Percentiles rank a stretch among this genome's conserved stretches.
Conservation (phyloP, 2,888 invertebrate genomes). For the Saturnia japonica region DNA sequence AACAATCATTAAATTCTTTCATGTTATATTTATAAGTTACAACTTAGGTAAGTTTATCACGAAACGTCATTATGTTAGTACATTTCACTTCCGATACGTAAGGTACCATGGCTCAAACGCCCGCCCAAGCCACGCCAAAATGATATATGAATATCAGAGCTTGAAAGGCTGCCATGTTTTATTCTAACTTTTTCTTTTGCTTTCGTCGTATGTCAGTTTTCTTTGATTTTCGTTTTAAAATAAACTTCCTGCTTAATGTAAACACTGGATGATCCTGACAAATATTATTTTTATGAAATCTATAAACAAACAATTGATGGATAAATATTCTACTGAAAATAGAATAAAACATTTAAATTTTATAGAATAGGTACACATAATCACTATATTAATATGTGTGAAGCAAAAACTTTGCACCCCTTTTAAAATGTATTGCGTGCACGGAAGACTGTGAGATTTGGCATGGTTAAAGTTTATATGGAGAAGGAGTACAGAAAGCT, state of each 20-base stretch:
- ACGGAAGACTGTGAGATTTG: too few relatives aligned
- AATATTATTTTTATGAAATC: not conserved
- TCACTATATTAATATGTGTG: too few relatives aligned
- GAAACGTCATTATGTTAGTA: constrained; percentile 53
- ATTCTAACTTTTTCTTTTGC: constrained; percentile 34
- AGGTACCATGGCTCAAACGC: constrained; percentile 40
- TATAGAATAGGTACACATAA: too few relatives aligned
- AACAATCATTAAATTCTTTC: not conserved
- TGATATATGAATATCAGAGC: constrained; percentile 76
- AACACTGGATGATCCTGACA: not conserved
- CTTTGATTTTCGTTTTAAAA: constrained; percentile 23
- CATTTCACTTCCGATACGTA: constrained; percentile 35
- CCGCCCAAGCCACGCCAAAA: constrained; percentile 61
- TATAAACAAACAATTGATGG: not conserved
- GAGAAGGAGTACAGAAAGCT: too few relatives aligned
- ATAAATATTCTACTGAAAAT: not conserved
- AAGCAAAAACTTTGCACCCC: too few relatives aligned
- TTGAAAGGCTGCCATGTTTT: constrained; percentile 63
- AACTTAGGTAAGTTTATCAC: constrained; percentile 6
- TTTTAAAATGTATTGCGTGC: too few relatives aligned
- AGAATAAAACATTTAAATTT: too few relatives aligned
- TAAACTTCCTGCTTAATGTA: constrained; percentile 8
- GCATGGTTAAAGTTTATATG: too few relatives aligned
- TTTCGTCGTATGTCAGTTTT: constrained; percentile 29
- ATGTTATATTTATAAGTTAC: too few relatives aligned